phyloP scores from a whole-genome alignment of 2,888 invertebrate genomes.

The Dione vanillae region DNA sequence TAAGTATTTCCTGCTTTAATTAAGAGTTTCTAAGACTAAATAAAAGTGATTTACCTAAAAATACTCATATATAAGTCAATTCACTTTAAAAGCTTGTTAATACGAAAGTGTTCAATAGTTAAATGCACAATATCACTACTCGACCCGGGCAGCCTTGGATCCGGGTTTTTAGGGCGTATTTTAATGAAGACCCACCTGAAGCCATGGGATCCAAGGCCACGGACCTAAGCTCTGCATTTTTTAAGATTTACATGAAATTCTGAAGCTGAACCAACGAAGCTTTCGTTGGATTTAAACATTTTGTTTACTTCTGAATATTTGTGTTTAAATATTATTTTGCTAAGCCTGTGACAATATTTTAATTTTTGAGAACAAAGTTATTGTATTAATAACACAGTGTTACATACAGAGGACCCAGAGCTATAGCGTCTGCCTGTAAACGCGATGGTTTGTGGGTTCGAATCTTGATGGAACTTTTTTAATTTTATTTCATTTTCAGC shows the following conservation, averaged over 20 bases:
- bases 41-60: too few relatives aligned
- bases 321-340: not conserved
- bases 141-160: slow-evolving; percentile 39
- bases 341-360: not conserved
- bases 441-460: not conserved
- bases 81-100: slow-evolving; percentile 1
- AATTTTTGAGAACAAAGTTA: not conserved
- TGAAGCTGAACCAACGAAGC: slow-evolving; percentile 1
- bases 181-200: slow-evolving; percentile 45
- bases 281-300: slow-evolving; percentile 16
- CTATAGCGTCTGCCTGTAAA: not conserved
- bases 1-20: too few relatives aligned
- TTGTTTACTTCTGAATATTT: slow-evolving; percentile 13
- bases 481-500: not conserved
- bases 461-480: not conserved
- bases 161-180: slow-evolving; percentile 46
- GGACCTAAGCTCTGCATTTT: slow-evolving; percentile 31
- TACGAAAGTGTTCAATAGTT: not conserved
- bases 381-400: not conserved
- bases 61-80: too few relatives aligned
- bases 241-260: slow-evolving; percentile 28
- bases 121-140: slow-evolving; percentile 11
- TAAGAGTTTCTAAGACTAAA: too few relatives aligned
- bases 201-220: slow-evolving; percentile 35
- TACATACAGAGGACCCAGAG: too few relatives aligned